A percentile compares a stretch with the other conserved stretches of the same genome.
These are phyloP conservation scores for Rhagophthalmus giganteus DNA, from an alignment of 2,888 invertebrate genomes.

Conservation along the genomic window DNA sequence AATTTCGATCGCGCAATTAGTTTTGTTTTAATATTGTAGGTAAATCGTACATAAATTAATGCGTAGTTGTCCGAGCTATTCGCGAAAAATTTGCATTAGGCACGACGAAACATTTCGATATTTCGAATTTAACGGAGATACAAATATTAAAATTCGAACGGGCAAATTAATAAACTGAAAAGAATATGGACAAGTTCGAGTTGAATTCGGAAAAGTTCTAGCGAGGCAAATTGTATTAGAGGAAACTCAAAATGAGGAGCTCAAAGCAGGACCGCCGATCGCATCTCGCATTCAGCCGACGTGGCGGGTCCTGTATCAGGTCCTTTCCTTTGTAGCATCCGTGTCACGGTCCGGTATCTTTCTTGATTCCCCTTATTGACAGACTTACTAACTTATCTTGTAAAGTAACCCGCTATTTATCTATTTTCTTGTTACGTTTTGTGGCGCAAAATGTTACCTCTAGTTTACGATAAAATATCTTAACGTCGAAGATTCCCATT, in stretches of 20 bases:
- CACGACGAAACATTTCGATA: too few species aligned
- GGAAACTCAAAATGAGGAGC: slow-evolving; percentile 45
- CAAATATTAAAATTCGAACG: too few species aligned
- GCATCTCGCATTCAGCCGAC: slow-evolving; percentile 49
- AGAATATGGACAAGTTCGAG: too few species aligned
- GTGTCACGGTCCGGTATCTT: slow-evolving; percentile 45
- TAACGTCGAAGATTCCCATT: neutral
- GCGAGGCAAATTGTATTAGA: slow-evolving; percentile 45
- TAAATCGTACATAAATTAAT: too few species aligned
- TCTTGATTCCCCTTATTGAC: slow-evolving; percentile 49
- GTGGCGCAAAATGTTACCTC: slow-evolving; percentile 3
- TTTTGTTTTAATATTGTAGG: too few species aligned
- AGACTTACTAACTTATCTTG: slow-evolving; percentile 48
- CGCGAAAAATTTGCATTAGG: too few species aligned
- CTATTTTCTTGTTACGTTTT: slow-evolving; percentile 10
- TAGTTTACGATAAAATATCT: slow-evolving; percentile 1
- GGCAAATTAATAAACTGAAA: too few species aligned
- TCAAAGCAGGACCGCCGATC: slow-evolving; percentile 48
- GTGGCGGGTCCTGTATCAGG: slow-evolving; percentile 47
- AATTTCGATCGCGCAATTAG: too few species aligned
- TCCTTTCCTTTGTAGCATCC: slow-evolving; percentile 46
- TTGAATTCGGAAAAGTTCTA: slow-evolving; percentile 21
- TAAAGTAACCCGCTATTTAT: slow-evolving; percentile 40
- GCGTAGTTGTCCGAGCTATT: too few species aligned
- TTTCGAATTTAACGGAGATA: too few species aligned